Evolutionary conservation across 2,888 invertebrate genomes (phyloP).

Genomic region (Eilema griseolum): DNA sequence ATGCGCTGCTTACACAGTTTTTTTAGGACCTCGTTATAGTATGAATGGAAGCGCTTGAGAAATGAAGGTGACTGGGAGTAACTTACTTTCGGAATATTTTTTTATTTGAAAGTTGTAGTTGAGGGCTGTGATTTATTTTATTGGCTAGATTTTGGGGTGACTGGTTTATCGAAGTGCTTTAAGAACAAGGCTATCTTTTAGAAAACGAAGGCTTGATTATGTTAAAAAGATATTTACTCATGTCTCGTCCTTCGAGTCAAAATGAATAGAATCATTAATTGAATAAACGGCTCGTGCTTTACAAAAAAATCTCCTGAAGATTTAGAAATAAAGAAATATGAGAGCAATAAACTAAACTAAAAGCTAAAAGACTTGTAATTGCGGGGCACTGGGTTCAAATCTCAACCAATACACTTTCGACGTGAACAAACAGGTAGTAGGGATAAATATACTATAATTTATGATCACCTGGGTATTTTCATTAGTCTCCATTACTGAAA

Average conservation of each 20-base stretch:
- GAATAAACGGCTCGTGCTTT: neutral
- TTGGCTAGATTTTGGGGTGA: conserved; percentile 5
- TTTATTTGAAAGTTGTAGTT: conserved; percentile 20
- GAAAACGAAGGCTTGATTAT: neutral
- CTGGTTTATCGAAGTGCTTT: conserved; percentile 7
- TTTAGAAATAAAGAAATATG: neutral
- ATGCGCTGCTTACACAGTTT: conserved; percentile 45
- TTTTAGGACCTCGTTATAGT: conserved; percentile 32
- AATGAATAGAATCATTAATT: neutral
- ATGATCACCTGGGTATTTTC: no score
- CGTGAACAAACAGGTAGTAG: neutral
- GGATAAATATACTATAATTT: no score
- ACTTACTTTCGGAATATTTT: conserved; percentile 26
- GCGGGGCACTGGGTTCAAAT: no score
- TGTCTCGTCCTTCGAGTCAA: neutral
- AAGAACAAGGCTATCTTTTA: neutral
- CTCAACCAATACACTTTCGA: no score
- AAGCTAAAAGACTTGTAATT: no score
- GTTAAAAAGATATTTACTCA: neutral
- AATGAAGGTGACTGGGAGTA: conserved; percentile 38
- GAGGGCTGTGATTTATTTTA: conserved; percentile 19
- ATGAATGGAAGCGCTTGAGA: conserved; percentile 42
- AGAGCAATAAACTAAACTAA: neutral
- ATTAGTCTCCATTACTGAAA: neutral
- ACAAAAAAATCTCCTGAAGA: neutral